Conservation (phyloP, 2,113 vertebrate species). For the Genyomyrus donnyi region DNA sequence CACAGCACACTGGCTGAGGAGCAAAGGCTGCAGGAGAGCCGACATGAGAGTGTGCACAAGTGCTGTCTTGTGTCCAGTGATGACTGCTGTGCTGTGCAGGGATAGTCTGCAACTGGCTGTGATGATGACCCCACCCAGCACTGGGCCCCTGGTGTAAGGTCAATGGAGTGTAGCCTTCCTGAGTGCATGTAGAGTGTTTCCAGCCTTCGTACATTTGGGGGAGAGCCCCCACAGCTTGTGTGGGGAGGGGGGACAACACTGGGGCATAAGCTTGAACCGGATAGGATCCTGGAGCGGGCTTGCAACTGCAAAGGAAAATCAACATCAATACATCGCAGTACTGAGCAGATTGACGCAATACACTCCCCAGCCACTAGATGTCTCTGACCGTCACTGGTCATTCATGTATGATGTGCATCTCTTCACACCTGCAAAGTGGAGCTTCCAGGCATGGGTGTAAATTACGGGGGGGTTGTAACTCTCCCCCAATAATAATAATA, state of each 20-base stretch:
- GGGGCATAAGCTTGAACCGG: conserved; percentile 40
- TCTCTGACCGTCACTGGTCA: not conserved
- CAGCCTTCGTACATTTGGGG: conserved; percentile 33
- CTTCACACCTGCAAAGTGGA: not conserved
- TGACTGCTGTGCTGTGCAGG: not conserved
- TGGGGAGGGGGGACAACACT: not conserved
- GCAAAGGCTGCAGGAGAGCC: not conserved
- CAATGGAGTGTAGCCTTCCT: conserved; percentile 1
- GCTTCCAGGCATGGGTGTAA: too few relatives aligned
- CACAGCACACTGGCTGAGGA: not conserved
- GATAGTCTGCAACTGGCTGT: not conserved
- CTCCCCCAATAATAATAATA: too few relatives aligned
- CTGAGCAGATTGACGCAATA: not conserved
- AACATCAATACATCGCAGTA: not conserved
- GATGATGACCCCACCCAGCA: not conserved
- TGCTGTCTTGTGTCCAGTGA: conserved; percentile 4
- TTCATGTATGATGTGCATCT: not conserved
- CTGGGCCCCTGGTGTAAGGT: not conserved
- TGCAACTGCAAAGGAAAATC: conserved; percentile 20
- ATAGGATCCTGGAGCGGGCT: conserved; percentile 39
- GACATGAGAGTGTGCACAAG: conserved; percentile 16
- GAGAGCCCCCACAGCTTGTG: conserved; percentile 5
- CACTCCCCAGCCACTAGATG: not conserved
- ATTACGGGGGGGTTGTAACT: too few relatives aligned
- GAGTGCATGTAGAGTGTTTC: conserved; percentile 25